A percentile compares a stretch with the other conserved stretches of the same genome.
These are phyloP conservation scores for Tipula unca DNA, from an alignment of 2,888 invertebrate genomes.

Conservation along the genomic window DNA sequence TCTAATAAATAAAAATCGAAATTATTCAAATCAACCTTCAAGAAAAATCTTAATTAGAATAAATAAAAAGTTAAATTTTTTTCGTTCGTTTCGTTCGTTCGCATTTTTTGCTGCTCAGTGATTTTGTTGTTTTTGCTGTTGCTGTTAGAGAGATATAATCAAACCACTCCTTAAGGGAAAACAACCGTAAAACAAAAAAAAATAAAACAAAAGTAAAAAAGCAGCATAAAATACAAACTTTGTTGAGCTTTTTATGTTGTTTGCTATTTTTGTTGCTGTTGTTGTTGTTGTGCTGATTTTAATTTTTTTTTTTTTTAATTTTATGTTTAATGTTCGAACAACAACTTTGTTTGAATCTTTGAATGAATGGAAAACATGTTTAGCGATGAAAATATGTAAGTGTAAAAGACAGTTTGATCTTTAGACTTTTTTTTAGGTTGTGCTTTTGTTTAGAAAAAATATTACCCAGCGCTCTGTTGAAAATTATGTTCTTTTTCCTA, in stretches of 20 bases:
- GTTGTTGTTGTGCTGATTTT: not conserved
- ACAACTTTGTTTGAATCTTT: not conserved
- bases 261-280: not conserved
- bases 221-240: not conserved
- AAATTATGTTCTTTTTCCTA: no score
- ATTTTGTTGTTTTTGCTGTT: not conserved
- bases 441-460: not conserved
- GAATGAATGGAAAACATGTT: not conserved
- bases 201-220: not conserved
- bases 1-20: not conserved
- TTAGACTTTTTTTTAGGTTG: not conserved
- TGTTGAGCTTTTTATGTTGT: slow-evolving; percentile 1
- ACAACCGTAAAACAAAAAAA: not conserved
- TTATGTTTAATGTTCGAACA: not conserved
- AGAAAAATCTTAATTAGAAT: not conserved
- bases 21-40: not conserved
- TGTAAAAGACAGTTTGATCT: not conserved
- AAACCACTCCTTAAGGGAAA: not conserved
- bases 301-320: not conserved
- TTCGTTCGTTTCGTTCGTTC: not conserved
- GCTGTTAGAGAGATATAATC: not conserved
- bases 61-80: not conserved
- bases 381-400: not conserved
- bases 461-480: no score
- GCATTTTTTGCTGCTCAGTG: not conserved